Conservation (phyloP, 2,888 invertebrate genomes). For the Xestoiulus laeticollis region DNA sequence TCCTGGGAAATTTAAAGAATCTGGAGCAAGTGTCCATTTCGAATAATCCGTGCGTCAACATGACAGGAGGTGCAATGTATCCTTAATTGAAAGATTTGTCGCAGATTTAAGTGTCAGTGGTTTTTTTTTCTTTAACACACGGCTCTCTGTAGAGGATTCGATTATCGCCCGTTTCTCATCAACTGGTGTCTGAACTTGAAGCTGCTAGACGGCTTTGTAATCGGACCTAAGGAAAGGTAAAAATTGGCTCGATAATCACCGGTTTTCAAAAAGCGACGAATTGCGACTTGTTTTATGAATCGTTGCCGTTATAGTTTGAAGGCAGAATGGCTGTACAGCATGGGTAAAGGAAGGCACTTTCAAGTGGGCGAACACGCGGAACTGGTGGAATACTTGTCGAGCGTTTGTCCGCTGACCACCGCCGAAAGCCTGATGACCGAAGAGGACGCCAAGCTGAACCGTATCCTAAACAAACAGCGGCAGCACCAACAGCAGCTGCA, state of each 20-base stretch:
- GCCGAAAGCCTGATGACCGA: slow-evolving; percentile 77
- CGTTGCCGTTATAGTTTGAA: slow-evolving; percentile 73
- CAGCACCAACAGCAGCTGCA: slow-evolving; percentile 76
- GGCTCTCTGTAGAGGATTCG: slow-evolving; percentile 75
- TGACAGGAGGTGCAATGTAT: slow-evolving; percentile 78
- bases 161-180: slow-evolving; percentile 89
- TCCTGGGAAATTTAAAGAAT: slow-evolving; percentile 77
- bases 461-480: slow-evolving; percentile 88
- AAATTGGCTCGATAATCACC: too few species aligned
- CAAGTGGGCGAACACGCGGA: slow-evolving; percentile 82
- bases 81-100: slow-evolving; percentile 57
- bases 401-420: slow-evolving; percentile 74
- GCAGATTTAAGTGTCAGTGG: neutral
- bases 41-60: slow-evolving; percentile 86
- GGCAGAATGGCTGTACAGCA: slow-evolving; percentile 95
- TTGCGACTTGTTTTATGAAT: too few species aligned
- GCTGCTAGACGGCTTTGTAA: slow-evolving; percentile 86
- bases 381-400: slow-evolving; percentile 81
- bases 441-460: slow-evolving; percentile 83
- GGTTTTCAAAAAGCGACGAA: too few species aligned
- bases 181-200: slow-evolving; percentile 93
- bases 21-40: slow-evolving; percentile 84
- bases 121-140: slow-evolving; percentile 52
- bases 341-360: slow-evolving; percentile 89
- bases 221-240: slow-evolving; percentile 90